Base-by-base conservation (phyloP, 2,113 vertebrate genomes). In the Limanda limanda region DNA sequence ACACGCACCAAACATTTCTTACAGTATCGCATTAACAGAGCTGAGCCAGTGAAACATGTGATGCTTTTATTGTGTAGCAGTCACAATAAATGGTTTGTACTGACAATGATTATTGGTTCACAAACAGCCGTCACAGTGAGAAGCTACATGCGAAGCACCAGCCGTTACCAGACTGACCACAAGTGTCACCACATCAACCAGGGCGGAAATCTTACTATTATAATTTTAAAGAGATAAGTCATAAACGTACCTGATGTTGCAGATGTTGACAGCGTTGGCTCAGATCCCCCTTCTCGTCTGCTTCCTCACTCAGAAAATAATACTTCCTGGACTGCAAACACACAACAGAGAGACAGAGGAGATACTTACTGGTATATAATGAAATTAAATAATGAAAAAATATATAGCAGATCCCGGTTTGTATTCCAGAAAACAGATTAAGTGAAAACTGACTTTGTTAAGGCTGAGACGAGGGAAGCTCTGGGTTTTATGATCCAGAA, bases 291-390 rank as follows among this genome's bases (percentile, higher is more conserved):
- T 94, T 94, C 54, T 94, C 95, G 0, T 95, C 96, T 0, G 90
- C 89, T 68, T 96, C 96, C 74, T 97, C 96, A 8, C 96, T 97
- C 23, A 97, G 91, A 74, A 96, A 97, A 71, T 97, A 97, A 91
- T 97, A 97, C 88, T 96, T 97, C 69, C 96, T 95, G 55, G 96
- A 97, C 96, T 97, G 89, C 1, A 84, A 47, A 79, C 55, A 76
- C 21, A 71, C 11, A 52, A 66, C 21, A 47, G 14, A 17, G n/a
- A 81, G 25, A 77, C 58, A 76, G 11, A 77, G 45, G 45, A 48
- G 45, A 48, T 18, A 31, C 45, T 18, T 2, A 18, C 14, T 40
- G 54, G 51, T 13, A 63, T 42, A 13, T 27, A 13, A 42, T 13
- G 1, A 12, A 12, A 40, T 40, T 12, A 2, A 40, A 40, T 40